Conservation (phyloP, 2,888 invertebrate genomes). For the Papilio protenor region DNA sequence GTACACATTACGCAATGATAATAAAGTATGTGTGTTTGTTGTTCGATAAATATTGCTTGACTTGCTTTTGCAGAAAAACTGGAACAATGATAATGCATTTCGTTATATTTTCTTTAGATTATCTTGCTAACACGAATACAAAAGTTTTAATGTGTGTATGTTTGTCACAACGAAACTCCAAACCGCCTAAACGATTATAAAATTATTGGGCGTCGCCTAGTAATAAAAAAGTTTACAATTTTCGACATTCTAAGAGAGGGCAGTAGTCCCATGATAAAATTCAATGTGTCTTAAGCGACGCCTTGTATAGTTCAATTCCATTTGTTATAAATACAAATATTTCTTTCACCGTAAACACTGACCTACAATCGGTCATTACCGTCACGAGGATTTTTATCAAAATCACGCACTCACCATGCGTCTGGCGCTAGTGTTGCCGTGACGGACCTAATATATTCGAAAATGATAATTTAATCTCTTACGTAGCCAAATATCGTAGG, state of each 20-base stretch:
- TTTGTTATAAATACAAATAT: neutral
- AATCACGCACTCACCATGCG: slow-evolving; percentile 32
- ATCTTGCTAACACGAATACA: neutral
- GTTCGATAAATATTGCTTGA: neutral
- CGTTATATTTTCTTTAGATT: neutral
- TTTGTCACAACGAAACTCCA: too few species aligned
- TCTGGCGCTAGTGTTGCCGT: neutral
- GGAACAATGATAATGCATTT: neutral
- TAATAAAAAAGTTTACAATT: too few species aligned
- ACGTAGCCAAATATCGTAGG: neutral
- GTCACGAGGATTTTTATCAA: slow-evolving; percentile 23
- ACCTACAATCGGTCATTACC: slow-evolving; percentile 36
- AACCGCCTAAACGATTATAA: too few species aligned
- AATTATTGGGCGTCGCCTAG: too few species aligned
- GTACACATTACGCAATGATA: neutral
- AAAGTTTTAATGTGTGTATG: neutral
- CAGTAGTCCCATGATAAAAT: neutral
- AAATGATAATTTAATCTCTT: neutral
- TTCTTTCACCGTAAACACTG: slow-evolving; percentile 26
- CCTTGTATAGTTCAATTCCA: neutral
- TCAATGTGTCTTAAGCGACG: neutral
- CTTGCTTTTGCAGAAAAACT: neutral
- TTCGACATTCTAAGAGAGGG: too few species aligned
- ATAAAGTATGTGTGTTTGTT: neutral
- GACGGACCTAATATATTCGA: neutral